phyloP scores from a whole-genome alignment of 2,113 vertebrate genomes.

The Corynorhinus townsendii region DNA sequence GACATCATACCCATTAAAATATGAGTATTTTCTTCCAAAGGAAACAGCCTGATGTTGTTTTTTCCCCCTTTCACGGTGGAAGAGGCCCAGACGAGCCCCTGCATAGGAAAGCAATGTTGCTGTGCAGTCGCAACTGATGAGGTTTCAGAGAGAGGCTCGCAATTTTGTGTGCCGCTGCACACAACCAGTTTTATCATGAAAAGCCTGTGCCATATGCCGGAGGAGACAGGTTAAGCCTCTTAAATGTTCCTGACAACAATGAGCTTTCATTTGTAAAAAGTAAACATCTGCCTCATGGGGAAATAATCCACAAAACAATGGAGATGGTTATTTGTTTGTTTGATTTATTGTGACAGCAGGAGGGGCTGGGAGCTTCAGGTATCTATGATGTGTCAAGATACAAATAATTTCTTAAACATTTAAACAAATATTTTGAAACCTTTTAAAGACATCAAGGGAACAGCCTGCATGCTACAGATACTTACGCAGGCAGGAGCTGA shows the following conservation, averaged over 20 bases:
- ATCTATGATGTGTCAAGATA: not conserved
- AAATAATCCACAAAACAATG: constrained; percentile 70
- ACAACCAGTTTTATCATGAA: constrained; percentile 57
- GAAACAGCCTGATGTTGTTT: constrained; percentile 70
- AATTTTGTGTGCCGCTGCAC: not conserved
- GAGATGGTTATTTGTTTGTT: constrained; percentile 61
- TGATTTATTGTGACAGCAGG: constrained; percentile 45
- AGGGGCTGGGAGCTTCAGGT: not conserved
- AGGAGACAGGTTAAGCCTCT: constrained; percentile 75
- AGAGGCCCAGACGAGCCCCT: constrained; percentile 67
- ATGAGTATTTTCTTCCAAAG: constrained; percentile 80
- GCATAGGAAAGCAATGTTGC: constrained; percentile 52
- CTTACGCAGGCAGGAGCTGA: not conserved
- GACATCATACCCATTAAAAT: constrained; percentile 80
- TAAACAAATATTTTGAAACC: not conserved
- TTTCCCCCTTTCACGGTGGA: constrained; percentile 62
- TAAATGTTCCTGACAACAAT: constrained; percentile 73
- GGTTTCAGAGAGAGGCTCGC: constrained; percentile 64
- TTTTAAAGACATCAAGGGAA: constrained; percentile 11
- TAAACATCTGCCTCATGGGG: constrained; percentile 65
- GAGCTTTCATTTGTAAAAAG: constrained; percentile 70
- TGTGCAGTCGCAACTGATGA: constrained; percentile 48
- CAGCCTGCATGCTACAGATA: not conserved
- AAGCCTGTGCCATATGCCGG: constrained; percentile 66
- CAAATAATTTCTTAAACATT: constrained; percentile 25